phyloP scores from a whole-genome alignment of 1,140 invertebrate genomes.

The Drosophila murphyi region DNA sequence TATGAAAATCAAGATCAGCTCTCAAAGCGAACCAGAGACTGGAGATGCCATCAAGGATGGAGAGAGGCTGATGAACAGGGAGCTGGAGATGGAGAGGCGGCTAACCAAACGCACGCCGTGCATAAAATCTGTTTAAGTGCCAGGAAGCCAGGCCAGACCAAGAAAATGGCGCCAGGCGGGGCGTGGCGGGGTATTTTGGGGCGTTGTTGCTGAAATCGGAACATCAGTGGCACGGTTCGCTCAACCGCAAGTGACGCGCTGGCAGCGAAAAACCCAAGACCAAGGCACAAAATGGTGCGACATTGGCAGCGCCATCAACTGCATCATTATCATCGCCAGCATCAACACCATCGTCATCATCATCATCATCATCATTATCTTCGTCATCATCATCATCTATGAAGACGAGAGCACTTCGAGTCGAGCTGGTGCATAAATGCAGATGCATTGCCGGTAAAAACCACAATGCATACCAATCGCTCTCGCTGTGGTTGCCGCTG shows the following conservation, averaged over 20 bases:
- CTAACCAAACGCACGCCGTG: constrained; percentile 23
- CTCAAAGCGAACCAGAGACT: constrained; percentile 11
- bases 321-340: constrained; percentile 8
- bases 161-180: neutral
- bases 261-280: constrained; percentile 4
- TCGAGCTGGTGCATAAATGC: constrained; percentile 37
- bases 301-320: constrained; percentile 9
- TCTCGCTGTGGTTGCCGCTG: neutral
- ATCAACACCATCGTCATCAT: constrained; percentile 4
- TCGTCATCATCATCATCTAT: neutral
- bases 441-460: constrained; percentile 22
- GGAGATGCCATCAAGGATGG: neutral
- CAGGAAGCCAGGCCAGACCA: constrained; percentile 15
- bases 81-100: neutral
- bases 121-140: constrained; percentile 53
- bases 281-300: neutral
- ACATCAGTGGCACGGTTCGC: neutral
- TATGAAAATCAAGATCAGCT: constrained; percentile 55
- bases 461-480: neutral
- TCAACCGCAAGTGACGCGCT: neutral
- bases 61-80: neutral
- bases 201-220: no score
- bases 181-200: neutral
- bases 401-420: constrained; percentile 19
- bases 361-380: neutral